Evolutionary conservation across 2,888 invertebrate species (phyloP).

Genomic region (Eudemis profundana): DNA sequence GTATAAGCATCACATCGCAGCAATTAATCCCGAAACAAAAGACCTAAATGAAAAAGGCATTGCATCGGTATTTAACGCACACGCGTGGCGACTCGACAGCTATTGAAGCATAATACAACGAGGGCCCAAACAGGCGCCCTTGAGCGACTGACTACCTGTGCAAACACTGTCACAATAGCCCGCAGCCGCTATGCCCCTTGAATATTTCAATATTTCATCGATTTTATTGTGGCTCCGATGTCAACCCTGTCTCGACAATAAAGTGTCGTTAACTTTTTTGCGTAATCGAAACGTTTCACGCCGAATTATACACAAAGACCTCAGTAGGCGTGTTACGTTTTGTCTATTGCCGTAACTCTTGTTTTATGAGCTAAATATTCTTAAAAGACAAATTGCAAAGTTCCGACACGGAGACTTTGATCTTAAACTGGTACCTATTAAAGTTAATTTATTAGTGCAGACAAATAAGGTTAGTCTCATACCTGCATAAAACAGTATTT

Average conservation of each 20-base stretch:
- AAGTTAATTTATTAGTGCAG: constrained; percentile 12
- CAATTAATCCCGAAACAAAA: constrained; percentile 47
- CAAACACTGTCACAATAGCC: constrained; percentile 67
- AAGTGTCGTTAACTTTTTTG: constrained; percentile 72
- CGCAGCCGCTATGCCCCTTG: constrained; percentile 74
- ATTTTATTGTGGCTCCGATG: constrained; percentile 85
- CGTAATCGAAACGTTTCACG: constrained; percentile 67
- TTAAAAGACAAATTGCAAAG: constrained; percentile 33
- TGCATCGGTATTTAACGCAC: constrained; percentile 32
- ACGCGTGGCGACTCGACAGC: constrained; percentile 35
- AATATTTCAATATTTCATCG: constrained; percentile 85
- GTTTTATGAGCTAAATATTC: constrained; percentile 29
- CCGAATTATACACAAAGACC: constrained; percentile 55
- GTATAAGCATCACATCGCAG: constrained; percentile 41
- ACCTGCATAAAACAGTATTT: not conserved
- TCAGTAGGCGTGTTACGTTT: constrained; percentile 32
- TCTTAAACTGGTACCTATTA: not conserved
- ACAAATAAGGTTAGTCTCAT: not conserved
- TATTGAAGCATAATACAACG: constrained; percentile 32
- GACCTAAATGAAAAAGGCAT: constrained; percentile 43
- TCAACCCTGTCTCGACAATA: constrained; percentile 82
- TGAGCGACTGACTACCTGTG: constrained; percentile 76
- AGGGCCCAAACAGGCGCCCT: constrained; percentile 51
- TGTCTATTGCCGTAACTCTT: constrained; percentile 34
- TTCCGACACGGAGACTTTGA: constrained; percentile 7